phyloP scores from a whole-genome alignment of 2,888 invertebrate species.

The Plebejus argus region DNA sequence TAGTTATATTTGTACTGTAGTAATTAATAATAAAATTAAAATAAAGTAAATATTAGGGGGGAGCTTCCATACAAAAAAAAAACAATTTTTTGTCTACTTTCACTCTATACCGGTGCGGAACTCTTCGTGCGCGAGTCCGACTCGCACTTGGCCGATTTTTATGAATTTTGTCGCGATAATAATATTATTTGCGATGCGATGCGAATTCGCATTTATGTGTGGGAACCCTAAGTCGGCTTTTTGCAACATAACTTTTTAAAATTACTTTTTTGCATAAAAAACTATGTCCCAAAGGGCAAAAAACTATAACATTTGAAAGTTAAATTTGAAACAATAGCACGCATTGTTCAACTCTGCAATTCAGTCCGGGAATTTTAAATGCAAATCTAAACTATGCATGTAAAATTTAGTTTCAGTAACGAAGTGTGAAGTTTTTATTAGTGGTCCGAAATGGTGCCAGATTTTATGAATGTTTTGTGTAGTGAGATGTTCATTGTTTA shows the following conservation, averaged over 20 bases:
- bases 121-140: too few relatives aligned
- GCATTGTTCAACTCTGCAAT: not conserved
- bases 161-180: too few relatives aligned
- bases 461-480: conserved; percentile 39
- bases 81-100: too few relatives aligned
- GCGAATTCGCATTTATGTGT: too few relatives aligned
- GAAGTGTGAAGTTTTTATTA: conserved; percentile 5
- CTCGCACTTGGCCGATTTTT: too few relatives aligned
- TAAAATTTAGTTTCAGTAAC: conserved; percentile 6
- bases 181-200: too few relatives aligned
- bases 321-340: not conserved
- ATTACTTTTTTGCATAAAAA: not conserved
- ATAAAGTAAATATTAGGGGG: too few relatives aligned
- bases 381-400: conserved; percentile 18
- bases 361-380: not conserved
- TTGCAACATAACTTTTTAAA: not conserved
- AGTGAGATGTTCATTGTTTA: not conserved
- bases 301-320: not conserved
- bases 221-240: too few relatives aligned
- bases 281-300: not conserved
- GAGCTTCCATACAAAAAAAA: too few relatives aligned
- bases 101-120: too few relatives aligned
- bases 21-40: too few relatives aligned
- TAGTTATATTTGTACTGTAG: too few relatives aligned
- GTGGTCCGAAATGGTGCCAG: not conserved